Evolutionary conservation across 2,888 invertebrate species (phyloP), one percentile per base, ranked within the genome.

Genomic region (Sarcophaga caerulescens): DNA sequence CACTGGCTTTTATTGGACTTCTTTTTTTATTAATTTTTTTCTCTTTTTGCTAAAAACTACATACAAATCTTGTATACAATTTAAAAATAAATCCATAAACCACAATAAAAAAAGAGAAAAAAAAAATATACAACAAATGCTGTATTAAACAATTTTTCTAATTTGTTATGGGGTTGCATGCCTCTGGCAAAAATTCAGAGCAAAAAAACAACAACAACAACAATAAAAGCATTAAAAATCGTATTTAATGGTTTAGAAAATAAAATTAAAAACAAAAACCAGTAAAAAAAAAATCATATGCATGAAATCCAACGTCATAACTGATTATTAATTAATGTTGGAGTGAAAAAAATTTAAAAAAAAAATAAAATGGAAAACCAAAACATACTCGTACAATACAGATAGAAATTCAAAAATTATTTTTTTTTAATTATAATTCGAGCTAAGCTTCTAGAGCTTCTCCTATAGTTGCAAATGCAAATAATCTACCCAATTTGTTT

Each of bases 101-200:
- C 17, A 52, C 17, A 52, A 35, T 35, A 35, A 35, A 5, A 6
- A 35, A 35, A 35, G 35, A 25, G 25, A 35, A 35, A 35, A 35
- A 35, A 35, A 35, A 8, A 10, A 35, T 1, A 35, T 0, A 35
- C 35, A 35, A 35, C 10, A 52, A 52, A 17, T 52, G 12, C 10
- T 52, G 52, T 14, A 14, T 60, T n/a, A 60, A 60, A 60, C 60
- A 60, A 60, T 19, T 60, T 60, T 60, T 60, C 60, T 60, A 60
- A 60, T 60, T 60, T 60, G 21, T 60, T 60, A 60, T 60, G 60
- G 60, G 17, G 17, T 60, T 60, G 60, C 60, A 60, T 60, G 60
- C 60, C 60, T 60, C 60, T n/a, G 21, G 60, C 60, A n/a, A 60
- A 60, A 60, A 19, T 19, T 21, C 19, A 10, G n/a, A 21, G 12